Evolutionary conservation across 2,113 vertebrate genomes (phyloP), one percentile per base, ranked within the genome.

Genomic region (Lagopus leucura): DNA sequence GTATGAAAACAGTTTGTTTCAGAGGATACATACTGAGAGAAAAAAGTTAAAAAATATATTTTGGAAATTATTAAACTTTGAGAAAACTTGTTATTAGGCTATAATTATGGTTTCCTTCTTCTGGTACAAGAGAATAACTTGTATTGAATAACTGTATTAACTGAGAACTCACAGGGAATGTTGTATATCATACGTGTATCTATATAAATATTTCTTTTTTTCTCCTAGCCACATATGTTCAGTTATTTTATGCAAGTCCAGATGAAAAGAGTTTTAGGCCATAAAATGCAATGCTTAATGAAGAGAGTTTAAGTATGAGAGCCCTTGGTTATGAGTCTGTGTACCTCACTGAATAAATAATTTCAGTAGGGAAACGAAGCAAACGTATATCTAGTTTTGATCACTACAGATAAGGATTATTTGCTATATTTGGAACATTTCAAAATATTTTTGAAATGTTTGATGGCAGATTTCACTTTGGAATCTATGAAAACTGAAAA

Each of bases 321-420:
- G 28, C 20, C 30, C 10, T 64, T 1, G 8, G 27, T 88, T 80
- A 86, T 52, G 45, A 79, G 15, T 73, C 76, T 92, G 54, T 93
- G 75, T 72, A 79, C 82, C 92, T 88, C 90, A 83, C 64, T 81
- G 83, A 89, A 81, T 83, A 92, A 92, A 92, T 88, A 93, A 88
- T 76, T 90, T 80, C 60, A 73, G 22, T n/a, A 86, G 32, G 45
- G 20, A 81, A 94, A 72, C 10, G 32, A 74, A 64, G 19, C 4
- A 36, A 91, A 63, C 36, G 4, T 45, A 45, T 52, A 54, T 48
- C 27, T 38, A 55, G 8, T 27, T 92, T 86, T 90, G 65, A 90
- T 78, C 57, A 66, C 67, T 38, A 47, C 30, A 83, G 67, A 83
- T 61, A 80, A 77, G 34, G 5, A n/a, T 63, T 81, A 81, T 89